These are phyloP conservation scores for Coregonus suidteri DNA, from an alignment of 2,797 vertebrate species.

Conservation along the genomic window DNA sequence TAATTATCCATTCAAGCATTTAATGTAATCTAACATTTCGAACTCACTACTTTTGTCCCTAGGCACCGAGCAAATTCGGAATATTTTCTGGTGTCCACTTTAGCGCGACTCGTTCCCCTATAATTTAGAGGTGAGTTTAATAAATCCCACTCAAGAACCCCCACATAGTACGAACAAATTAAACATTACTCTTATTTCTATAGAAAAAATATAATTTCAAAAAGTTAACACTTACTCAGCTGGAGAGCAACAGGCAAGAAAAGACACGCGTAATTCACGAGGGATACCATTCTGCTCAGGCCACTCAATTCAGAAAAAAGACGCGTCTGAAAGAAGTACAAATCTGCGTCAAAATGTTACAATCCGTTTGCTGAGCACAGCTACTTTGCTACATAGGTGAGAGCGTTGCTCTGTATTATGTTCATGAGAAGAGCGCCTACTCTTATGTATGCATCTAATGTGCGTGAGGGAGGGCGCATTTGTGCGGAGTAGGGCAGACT, in stretches of 20 bases:
- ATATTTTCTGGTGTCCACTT: background rate
- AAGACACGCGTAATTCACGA: slow-evolving; percentile 64
- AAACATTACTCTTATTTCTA: background rate
- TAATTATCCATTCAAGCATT: background rate
- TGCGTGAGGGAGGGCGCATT: background rate
- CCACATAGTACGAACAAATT: background rate
- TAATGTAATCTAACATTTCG: background rate
- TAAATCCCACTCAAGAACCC: background rate
- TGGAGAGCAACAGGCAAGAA: slow-evolving; percentile 80
- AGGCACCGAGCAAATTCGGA: background rate
- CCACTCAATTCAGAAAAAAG: slow-evolving; percentile 1
- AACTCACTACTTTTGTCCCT: background rate
- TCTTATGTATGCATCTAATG: background rate
- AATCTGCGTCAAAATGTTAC: background rate
- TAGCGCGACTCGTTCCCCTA: background rate
- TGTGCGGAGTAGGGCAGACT: background rate
- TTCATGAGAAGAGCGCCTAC: background rate
- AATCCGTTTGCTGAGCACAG: background rate
- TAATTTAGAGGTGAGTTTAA: background rate
- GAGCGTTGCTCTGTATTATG: background rate
- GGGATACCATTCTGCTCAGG: slow-evolving; percentile 64
- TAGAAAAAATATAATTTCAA: background rate
- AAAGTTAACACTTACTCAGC: slow-evolving; percentile 70
- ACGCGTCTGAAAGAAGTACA: background rate
- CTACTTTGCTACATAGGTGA: background rate